Percentiles rank a stretch among this genome's conserved stretches.
phyloP scores from a whole-genome alignment of 2,888 invertebrate species.

The Sinotaia quadrata region DNA sequence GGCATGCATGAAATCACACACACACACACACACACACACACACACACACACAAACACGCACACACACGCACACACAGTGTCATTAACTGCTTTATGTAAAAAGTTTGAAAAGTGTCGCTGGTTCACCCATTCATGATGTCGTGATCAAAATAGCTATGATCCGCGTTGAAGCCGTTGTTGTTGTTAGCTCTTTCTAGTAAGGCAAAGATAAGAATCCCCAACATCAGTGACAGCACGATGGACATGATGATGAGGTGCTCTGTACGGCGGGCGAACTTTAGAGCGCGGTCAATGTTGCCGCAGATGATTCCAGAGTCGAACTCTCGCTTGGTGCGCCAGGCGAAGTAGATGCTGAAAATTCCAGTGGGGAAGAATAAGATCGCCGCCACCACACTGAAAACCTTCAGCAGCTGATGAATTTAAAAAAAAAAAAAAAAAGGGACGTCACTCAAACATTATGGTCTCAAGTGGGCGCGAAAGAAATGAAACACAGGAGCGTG shows the following conservation, averaged over 20 bases:
- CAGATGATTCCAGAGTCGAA: conserved; percentile 57
- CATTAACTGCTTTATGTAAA: too few relatives aligned
- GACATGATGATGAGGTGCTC: conserved; percentile 57
- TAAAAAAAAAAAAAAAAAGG: not conserved
- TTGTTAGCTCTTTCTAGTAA: conserved; percentile 46
- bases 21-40: conserved; percentile 8
- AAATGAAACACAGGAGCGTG: too few relatives aligned
- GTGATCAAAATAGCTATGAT: conserved; percentile 2
- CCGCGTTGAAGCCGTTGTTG: not conserved
- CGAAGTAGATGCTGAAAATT: conserved; percentile 54
- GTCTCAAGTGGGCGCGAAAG: not conserved
- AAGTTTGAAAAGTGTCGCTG: too few relatives aligned
- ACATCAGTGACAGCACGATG: conserved; percentile 46
- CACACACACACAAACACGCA: not conserved
- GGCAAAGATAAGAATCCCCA: conserved; percentile 49
- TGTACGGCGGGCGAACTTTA: conserved; percentile 53
- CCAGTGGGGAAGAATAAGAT: conserved; percentile 65
- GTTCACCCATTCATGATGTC: not conserved
- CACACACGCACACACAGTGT: not conserved
- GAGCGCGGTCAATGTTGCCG: conserved; percentile 60
- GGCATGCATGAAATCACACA: not conserved
- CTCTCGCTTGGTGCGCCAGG: conserved; percentile 52
- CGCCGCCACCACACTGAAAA: conserved; percentile 51
- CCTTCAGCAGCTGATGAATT: conserved; percentile 40
- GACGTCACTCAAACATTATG: not conserved